Conservation (phyloP, 2,888 invertebrate genomes). For the Ophioninae sp. region DNA sequence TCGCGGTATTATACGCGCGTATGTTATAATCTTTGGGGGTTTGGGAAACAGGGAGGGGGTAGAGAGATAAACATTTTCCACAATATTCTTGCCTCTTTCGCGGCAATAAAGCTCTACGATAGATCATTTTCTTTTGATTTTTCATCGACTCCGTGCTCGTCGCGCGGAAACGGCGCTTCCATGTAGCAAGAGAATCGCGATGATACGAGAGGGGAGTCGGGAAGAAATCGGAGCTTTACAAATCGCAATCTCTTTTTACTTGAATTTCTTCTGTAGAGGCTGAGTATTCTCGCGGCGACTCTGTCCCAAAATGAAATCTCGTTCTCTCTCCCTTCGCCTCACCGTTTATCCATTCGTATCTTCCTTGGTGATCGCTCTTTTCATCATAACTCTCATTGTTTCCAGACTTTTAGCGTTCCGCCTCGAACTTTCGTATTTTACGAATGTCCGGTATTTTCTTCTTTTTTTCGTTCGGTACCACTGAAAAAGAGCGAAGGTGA, state of each 20-base stretch:
- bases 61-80: constrained; percentile 1
- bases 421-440: not conserved
- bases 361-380: not conserved
- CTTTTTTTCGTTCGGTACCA: not conserved
- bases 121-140: constrained; percentile 8
- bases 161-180: constrained; percentile 46
- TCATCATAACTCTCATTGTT: not conserved
- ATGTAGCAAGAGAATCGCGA: constrained; percentile 26
- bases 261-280: constrained; percentile 13
- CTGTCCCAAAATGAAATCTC: constrained; percentile 18
- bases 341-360: not conserved
- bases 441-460: not conserved
- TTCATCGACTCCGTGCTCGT: constrained; percentile 26
- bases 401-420: not conserved
- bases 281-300: constrained; percentile 51
- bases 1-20: constrained; percentile 19
- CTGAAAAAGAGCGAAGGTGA: not conserved
- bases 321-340: not conserved
- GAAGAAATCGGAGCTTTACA: constrained; percentile 25
- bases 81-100: constrained; percentile 37
- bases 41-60: too few relatives aligned
- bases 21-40: constrained; percentile 6
- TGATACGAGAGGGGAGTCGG: not conserved
- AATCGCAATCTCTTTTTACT: constrained; percentile 1
- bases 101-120: constrained; percentile 22